Conservation (phyloP, 2,113 vertebrate species). For the Paracanthobrama guichenoti region DNA sequence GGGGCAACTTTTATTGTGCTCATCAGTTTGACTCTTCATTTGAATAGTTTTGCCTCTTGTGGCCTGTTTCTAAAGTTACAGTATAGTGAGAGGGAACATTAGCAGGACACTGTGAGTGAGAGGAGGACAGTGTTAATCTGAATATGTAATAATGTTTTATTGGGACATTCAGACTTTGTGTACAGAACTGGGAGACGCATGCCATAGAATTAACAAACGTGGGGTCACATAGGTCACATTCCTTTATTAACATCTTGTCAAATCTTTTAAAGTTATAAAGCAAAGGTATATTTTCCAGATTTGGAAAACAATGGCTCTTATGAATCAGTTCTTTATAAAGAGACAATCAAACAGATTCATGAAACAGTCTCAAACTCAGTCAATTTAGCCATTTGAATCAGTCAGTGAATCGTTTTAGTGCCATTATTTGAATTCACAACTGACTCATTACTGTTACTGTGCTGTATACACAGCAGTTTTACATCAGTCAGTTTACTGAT, state of each 20-base stretch:
- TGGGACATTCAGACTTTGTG: not conserved
- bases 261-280: not conserved
- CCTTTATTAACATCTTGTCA: not conserved
- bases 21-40: conserved; percentile 39
- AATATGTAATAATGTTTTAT: not conserved
- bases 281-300: not conserved
- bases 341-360: not conserved
- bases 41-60: conserved; percentile 48
- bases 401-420: not conserved
- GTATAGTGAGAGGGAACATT: conserved; percentile 2
- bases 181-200: not conserved
- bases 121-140: not conserved
- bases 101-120: not conserved
- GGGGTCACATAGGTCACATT: not conserved
- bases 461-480: not conserved
- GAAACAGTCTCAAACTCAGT: not conserved
- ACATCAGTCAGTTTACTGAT: not conserved
- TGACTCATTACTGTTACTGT: not conserved
- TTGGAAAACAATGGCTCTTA: not conserved
- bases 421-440: no score
- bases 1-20: conserved; percentile 15
- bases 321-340: not conserved
- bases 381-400: not conserved
- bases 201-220: not conserved
- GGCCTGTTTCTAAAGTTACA: conserved; percentile 49